Base-by-base conservation (phyloP, 2,113 vertebrate genomes). In the Lynx canadensis region DNA sequence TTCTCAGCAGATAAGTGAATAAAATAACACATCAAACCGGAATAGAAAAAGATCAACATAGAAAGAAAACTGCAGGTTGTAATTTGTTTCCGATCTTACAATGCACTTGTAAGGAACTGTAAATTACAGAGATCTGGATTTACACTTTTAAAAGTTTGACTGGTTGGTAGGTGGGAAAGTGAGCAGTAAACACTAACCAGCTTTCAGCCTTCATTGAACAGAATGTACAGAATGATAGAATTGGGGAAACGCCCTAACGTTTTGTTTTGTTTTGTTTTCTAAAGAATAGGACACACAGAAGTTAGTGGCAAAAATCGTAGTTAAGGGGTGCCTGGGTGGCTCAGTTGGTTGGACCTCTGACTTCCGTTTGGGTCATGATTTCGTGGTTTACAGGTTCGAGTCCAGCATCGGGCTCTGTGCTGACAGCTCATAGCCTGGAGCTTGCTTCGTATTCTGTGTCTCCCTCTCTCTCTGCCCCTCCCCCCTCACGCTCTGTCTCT, bases 1-100 rank as follows among this genome's bases (percentile, higher is more conserved):
- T 98, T 98, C 98, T 98, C 98, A 97, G 98, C 95, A 98, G 98
- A 98, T 97, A 98, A 98, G 98, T 98, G 98, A 96, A 71, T 98
- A 99, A 99, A 98, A 98, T 99, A 98, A 98, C 98, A 98, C 99
- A 98, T 99, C 98, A 98, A 98, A 98, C 3, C 7, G 78, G 98
- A 98, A 98, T 98, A 98, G 98, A 94, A 98, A 98, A 98, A 98
- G 97, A 97, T 94, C 98, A 98, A 98, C 97, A 96, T 81, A 98
- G 98, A 98, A 98, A 98, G 97, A 98, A 98, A 97, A 86, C 23
- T 63, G 93, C 91, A 97, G 97, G 97, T 98, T 98, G 98, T 98
- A 98, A 97, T 99, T 98, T 98, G 97, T 98, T 98, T 98, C 97
- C 95, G 95, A 57, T 97, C 97, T 98, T 97, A 97, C 95, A 95